phyloP scores from a whole-genome alignment of 2,797 vertebrate species.

The Geotrypetes seraphini region DNA sequence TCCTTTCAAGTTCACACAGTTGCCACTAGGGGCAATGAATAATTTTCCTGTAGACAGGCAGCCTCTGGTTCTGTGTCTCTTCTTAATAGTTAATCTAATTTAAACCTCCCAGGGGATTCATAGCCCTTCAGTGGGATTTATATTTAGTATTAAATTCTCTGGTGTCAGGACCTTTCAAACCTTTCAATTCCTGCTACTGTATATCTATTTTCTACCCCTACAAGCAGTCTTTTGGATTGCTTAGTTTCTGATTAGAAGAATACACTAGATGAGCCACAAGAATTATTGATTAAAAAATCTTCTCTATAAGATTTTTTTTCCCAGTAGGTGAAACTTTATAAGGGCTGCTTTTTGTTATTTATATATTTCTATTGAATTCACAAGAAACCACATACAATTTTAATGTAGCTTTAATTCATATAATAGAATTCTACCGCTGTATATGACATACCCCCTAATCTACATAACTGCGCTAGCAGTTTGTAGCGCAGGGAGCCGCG shows the following conservation, averaged over 20 bases:
- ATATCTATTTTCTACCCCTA: slow-evolving; percentile 11
- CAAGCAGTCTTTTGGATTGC: slow-evolving; percentile 1
- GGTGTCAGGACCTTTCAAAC: slow-evolving; percentile 23
- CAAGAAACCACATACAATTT: slow-evolving; percentile 16
- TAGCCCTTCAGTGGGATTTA: slow-evolving; percentile 36
- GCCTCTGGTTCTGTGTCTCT: slow-evolving; percentile 35
- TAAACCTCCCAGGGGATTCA: slow-evolving; percentile 43
- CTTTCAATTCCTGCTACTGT: slow-evolving; percentile 17
- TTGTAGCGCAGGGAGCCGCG: too few species aligned
- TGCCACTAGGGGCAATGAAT: slow-evolving; percentile 30
- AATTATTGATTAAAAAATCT: not conserved
- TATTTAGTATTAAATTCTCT: slow-evolving; percentile 29
- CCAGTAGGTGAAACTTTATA: too few species aligned
- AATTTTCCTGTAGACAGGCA: slow-evolving; percentile 38
- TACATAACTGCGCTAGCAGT: too few species aligned
- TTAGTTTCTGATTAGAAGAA: slow-evolving; percentile 5
- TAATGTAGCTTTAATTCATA: slow-evolving; percentile 24
- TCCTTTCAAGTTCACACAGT: slow-evolving; percentile 43
- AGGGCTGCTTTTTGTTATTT: not conserved
- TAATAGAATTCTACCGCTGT: too few species aligned
- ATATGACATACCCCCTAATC: too few species aligned
- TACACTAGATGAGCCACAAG: not conserved
- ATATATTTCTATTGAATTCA: slow-evolving; percentile 9
- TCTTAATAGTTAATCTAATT: slow-evolving; percentile 48
- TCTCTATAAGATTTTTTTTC: too few species aligned